Evolutionary conservation across 2,888 invertebrate genomes (phyloP), one percentile per base, ranked within the genome.

Genomic region (Clistopyga incitator): DNA sequence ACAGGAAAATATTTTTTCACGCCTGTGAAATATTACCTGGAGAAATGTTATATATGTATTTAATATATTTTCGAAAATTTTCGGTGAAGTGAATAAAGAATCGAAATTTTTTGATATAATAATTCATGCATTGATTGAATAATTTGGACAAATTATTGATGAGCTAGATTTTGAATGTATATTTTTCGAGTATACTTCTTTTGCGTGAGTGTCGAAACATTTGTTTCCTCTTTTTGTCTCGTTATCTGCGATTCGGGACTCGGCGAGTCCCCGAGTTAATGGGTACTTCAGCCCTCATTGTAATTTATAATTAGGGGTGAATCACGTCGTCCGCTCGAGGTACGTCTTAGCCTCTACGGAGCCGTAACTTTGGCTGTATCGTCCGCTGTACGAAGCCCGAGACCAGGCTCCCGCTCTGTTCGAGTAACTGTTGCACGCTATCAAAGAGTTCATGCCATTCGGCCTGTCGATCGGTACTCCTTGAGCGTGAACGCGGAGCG

Each of bases 371-470:
- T 94, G 93, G 76, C 94, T 94, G 89, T 95, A 95, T 1, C 94
- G 93, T 0, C 94, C 94, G 81, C 90, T 92, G 86, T 91, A 94
- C 64, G 89, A 92, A 90, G 95, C 93, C 93, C 94, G 90, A 90
- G 94, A 91, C 95, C 95, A 93, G 90, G 94, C 92, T 93, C 95
- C 92, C 91, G 94, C 95, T 84, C 95, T 94, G 92, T 96, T 96
- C 91, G 96, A 96, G 94, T 95, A 96, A 93, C 96, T 96, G 92
- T 96, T 96, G 94, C 96, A 96, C 0, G 96, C 96, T 82, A 97
- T 96, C 82, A 96, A 94, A 80, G 96, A 96, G 93, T 96, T 96
- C 96, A 96, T 96, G 38, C 95, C 96, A 0, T 95, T 95, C 0
- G 96, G 96, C 8, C 96, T 94, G 88, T 96, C 96, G 85, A 96